These are phyloP conservation scores for Cervus canadensis DNA, from an alignment of 2,113 vertebrate genomes.

Conservation along the genomic window DNA sequence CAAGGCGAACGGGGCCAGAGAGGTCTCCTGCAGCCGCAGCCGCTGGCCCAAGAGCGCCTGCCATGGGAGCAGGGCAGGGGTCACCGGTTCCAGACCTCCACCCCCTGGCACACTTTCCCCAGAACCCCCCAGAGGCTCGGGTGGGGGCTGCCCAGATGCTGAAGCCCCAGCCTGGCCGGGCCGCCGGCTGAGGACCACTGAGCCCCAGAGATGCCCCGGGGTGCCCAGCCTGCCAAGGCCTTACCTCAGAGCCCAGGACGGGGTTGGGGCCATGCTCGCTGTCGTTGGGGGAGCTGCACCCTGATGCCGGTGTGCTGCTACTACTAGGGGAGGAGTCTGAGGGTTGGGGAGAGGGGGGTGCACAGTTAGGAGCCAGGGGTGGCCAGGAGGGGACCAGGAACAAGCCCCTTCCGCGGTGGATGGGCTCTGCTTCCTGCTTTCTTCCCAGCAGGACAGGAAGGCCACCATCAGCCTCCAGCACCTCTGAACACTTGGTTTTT, in stretches of 20 bases:
- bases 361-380: not conserved
- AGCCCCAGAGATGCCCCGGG: not conserved
- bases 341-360: not conserved
- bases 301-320: constrained; percentile 91
- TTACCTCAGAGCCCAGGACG: constrained; percentile 84
- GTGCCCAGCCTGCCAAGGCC: not conserved
- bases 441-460: not conserved
- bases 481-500: not conserved
- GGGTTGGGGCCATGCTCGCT: constrained; percentile 85
- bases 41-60: constrained; percentile 82
- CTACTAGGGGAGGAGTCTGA: constrained; percentile 93
- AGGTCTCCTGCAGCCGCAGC: constrained; percentile 86
- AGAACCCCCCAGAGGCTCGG: not conserved
- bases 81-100: constrained; percentile 52
- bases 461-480: not conserved
- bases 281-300: constrained; percentile 93
- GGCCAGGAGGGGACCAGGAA: not conserved
- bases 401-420: not conserved
- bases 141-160: not conserved
- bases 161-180: not conserved
- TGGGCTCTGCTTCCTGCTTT: not conserved
- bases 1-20: constrained; percentile 86
- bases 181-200: not conserved
- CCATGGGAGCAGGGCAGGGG: constrained; percentile 21
- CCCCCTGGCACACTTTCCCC: not conserved